Base-by-base conservation (phyloP, 2,113 vertebrate species). In the Callospermophilus lateralis region DNA sequence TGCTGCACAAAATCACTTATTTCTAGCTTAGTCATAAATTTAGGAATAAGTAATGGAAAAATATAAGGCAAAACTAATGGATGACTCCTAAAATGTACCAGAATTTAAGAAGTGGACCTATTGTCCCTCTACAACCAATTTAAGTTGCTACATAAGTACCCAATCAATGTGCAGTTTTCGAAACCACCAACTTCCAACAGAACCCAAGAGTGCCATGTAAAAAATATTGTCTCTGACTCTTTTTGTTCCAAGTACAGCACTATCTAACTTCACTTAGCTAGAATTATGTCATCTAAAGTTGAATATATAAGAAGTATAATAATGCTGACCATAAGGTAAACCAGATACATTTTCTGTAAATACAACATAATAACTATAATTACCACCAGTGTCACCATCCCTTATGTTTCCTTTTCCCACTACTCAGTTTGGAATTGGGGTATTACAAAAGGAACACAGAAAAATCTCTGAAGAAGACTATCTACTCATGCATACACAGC, bases 131-230 rank as follows among this genome's bases (percentile, higher is more conserved):
- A 96, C 70, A 73, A 26, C 19, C 39, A 85, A 37, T 67, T 84
- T 80, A 96, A 94, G 55, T 70, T 89, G 73, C 17, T 89, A 72
- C 4, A 13, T 85, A 92, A 94, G 22, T 83, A 85, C 12, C 55
- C 79, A 89, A 79, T 34, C 87, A 68, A 95, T 39, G n/a, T 58
- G 26, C 24, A 92, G 30, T 72, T 92, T 87, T 96, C 53, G 89
- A 17, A 97, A 80, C 4, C 45, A 76, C 77, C n/a, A 37, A 26
- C 45, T 97, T 87, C 65, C 30, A 53, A 84, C 28, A 84, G 48
- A 90, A 95, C 55, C 19, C 58, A 89, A 81, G 17, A 81, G 26
- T 61, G 32, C 34, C 65, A 85, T 72, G 53, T 93, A 32, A 92
- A 95, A 94, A 58, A 15, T 22, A 45, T 32, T 61, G 6, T 45